These are phyloP conservation scores for Syrrhaptes paradoxus DNA, from an alignment of 2,113 vertebrate genomes.

Conservation along the genomic window DNA sequence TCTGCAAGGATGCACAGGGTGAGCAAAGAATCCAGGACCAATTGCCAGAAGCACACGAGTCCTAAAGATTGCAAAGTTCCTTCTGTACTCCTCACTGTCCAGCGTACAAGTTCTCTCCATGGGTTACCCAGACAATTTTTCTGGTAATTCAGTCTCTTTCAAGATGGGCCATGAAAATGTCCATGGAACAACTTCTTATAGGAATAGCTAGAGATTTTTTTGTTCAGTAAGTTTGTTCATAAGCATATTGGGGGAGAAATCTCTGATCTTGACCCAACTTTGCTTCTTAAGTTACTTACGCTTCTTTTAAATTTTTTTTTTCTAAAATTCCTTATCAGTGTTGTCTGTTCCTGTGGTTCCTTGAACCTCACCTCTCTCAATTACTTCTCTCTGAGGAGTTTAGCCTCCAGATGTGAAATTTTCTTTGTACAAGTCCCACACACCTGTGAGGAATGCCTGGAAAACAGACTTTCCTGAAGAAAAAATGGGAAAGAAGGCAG, in stretches of 20 bases:
- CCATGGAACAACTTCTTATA: background rate
- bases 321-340: background rate
- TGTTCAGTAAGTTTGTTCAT: background rate
- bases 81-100: background rate
- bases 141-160: background rate
- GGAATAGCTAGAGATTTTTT: background rate
- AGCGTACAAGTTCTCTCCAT: background rate
- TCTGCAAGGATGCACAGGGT: rapidly evolving
- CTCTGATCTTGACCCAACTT: background rate
- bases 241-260: background rate
- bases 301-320: background rate
- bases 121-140: background rate
- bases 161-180: background rate
- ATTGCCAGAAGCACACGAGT: background rate
- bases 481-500: background rate
- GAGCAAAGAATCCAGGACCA: background rate
- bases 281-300: background rate
- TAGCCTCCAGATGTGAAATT: background rate
- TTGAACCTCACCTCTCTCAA: background rate
- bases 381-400: background rate
- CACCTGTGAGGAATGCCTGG: background rate
- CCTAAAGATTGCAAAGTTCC: background rate
- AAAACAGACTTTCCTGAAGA: background rate
- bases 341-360: background rate
- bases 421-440: background rate